phyloP scores from a whole-genome alignment of 2,888 invertebrate species.

The Urechis unicinctus region DNA sequence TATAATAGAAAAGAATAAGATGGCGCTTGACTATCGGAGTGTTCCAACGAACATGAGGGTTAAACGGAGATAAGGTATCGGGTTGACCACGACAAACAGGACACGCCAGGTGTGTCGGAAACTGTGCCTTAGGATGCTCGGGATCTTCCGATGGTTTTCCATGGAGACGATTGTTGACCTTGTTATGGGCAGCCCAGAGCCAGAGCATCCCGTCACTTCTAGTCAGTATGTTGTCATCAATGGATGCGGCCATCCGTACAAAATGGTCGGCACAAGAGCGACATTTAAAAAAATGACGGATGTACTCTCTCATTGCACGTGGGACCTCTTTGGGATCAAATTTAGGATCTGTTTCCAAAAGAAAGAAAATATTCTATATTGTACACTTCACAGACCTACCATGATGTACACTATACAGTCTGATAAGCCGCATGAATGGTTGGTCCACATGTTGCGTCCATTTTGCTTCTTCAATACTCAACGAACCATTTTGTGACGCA shows the following conservation, averaged over 20 bases:
- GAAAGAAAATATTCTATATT: too few relatives aligned
- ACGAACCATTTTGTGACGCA: too few relatives aligned
- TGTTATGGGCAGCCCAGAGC: slow-evolving; percentile 90
- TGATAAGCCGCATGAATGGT: too few relatives aligned
- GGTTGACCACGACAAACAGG: too few relatives aligned
- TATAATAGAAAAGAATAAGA: too few relatives aligned
- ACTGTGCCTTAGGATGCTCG: slow-evolving; percentile 78
- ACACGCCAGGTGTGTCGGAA: slow-evolving; percentile 68
- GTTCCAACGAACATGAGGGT: too few relatives aligned
- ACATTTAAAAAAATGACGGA: slow-evolving; percentile 90
- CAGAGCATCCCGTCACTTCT: slow-evolving; percentile 63
- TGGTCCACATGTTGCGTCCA: too few relatives aligned
- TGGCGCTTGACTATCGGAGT: too few relatives aligned
- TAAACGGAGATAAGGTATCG: too few relatives aligned
- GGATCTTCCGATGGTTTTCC: slow-evolving; percentile 88
- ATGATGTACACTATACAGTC: too few relatives aligned
- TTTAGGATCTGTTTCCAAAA: slow-evolving; percentile 9
- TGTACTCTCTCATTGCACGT: slow-evolving; percentile 76
- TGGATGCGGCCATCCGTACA: slow-evolving; percentile 69
- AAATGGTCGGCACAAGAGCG: slow-evolving; percentile 85
- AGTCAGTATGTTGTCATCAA: slow-evolving; percentile 49
- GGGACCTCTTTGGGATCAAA: slow-evolving; percentile 58
- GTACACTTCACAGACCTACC: too few relatives aligned
- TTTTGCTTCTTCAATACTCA: too few relatives aligned
- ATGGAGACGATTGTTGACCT: slow-evolving; percentile 76